Base-by-base conservation (phyloP, 2,888 invertebrate species). In the Phania funesta region DNA sequence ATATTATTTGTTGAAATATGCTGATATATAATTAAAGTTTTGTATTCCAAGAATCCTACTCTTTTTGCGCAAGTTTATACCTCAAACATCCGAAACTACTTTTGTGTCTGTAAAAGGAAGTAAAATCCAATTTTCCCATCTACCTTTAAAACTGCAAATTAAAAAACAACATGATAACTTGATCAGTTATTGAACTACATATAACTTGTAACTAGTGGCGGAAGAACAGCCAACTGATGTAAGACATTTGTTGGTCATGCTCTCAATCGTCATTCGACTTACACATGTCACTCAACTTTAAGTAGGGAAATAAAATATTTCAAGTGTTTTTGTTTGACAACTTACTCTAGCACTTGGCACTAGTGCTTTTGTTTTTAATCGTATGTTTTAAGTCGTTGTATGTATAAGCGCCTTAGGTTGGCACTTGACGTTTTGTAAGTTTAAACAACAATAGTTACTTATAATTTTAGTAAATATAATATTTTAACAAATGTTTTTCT, bases 251-350 rank as follows among this genome's bases (percentile, higher is more conserved):
- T 22, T 50, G n/a, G 50, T 20, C 24, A 38, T 6, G 16, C 48
- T n/a, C 32, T 20, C 64, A 48, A 48, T 48, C 26, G 38, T 41
- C 18, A 41, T 8, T 24, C 32, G 16, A 4, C 13, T n/a, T 54
- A 26, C 54, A 41, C 46, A 46, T 50, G 77, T 54, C 52, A 77
- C 1, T 46, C 38, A 6, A 44, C 8, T 62, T 35, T n/a, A 60
- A 68, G 13, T 11, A 16, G 7, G 16, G 6, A 64, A 52, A 54
- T 26, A 56, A 58, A 48, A 32, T 8, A 50, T 60, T 73, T 62
- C n/a, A 60, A 76, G 35, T 58, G 35, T 50, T 76, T 29, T 16
- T 76, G 75, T 58, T 76, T 78, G 52, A 62, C 73, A 78, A 67
- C 9, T 50, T 29, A 73, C 71, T 68, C 20, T 46, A 29, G 16